phyloP scores from a whole-genome alignment of 2,797 vertebrate genomes.

The Periparus ater region DNA sequence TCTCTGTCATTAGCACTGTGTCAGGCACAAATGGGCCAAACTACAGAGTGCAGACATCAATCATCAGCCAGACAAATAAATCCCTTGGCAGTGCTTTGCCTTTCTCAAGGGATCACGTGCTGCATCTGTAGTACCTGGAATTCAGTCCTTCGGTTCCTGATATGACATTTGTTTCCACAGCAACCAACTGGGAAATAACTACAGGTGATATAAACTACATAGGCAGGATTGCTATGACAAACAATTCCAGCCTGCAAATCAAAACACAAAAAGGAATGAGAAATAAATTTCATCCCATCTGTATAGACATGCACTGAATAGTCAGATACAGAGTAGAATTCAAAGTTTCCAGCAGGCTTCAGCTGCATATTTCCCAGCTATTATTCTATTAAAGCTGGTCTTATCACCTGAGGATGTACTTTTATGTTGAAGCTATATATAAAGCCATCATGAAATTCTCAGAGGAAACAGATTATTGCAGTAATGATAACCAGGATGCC shows the following conservation, averaged over 20 bases:
- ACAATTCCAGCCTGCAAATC: neutral
- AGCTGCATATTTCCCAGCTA: neutral
- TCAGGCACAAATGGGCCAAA: neutral
- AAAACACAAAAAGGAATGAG: slow-evolving; percentile 8
- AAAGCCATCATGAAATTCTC: neutral
- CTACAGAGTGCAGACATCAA: neutral
- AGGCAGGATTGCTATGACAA: slow-evolving; percentile 13
- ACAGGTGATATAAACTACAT: slow-evolving; percentile 47
- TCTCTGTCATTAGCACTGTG: neutral
- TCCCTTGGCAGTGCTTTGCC: accelerated
- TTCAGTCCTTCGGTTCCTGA: slow-evolving; percentile 1
- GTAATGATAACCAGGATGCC: neutral
- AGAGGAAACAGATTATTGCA: neutral
- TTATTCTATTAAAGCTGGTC: neutral
- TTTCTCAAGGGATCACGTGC: neutral
- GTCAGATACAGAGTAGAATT: slow-evolving; percentile 13
- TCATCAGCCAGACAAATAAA: neutral
- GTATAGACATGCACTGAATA: neutral
- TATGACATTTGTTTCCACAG: slow-evolving; percentile 56
- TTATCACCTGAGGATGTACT: neutral
- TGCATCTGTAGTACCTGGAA: slow-evolving; percentile 12
- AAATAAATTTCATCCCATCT: slow-evolving; percentile 33
- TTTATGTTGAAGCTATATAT: slow-evolving; percentile 20
- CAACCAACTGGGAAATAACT: slow-evolving; percentile 55
- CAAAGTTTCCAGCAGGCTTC: neutral